Conservation (phyloP, 1,140 invertebrate species). For the Heliconius congener region DNA sequence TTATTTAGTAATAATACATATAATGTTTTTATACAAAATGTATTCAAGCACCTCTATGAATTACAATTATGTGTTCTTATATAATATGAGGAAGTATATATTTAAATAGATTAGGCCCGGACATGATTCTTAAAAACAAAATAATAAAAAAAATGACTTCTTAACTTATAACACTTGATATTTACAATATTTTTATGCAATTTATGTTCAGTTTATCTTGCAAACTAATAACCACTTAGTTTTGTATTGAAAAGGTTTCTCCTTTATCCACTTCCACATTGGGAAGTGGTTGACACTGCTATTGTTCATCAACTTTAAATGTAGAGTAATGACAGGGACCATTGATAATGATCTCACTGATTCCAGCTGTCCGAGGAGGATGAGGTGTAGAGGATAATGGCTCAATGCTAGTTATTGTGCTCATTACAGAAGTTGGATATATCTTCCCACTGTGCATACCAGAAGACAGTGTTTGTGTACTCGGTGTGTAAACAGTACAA, state of each 20-base stretch:
- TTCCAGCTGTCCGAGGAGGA: slow-evolving; percentile 61
- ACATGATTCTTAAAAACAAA: neutral
- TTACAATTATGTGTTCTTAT: neutral
- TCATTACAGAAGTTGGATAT: slow-evolving; percentile 63
- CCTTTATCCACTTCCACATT: slow-evolving; percentile 72
- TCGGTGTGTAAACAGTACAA: slow-evolving; percentile 58
- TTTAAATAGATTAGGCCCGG: neutral
- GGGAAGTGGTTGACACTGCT: slow-evolving; percentile 74
- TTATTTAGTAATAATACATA: no score
- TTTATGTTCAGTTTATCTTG: neutral
- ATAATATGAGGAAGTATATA: neutral
- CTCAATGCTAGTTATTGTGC: slow-evolving; percentile 58
- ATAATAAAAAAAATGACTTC: no score
- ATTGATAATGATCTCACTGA: slow-evolving; percentile 74
- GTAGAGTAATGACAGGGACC: slow-evolving; percentile 69
- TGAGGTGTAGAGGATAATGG: slow-evolving; percentile 50
- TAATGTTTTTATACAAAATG: no score
- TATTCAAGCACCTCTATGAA: neutral
- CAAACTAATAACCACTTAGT: slow-evolving; percentile 38
- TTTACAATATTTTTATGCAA: neutral
- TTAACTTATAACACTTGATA: neutral
- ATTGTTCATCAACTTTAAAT: slow-evolving; percentile 75
- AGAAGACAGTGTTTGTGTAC: slow-evolving; percentile 50
- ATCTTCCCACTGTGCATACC: slow-evolving; percentile 60
- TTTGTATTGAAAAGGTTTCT: slow-evolving; percentile 55